phyloP scores from a whole-genome alignment of 2,888 invertebrate genomes.

The Mystacides longicornis region DNA sequence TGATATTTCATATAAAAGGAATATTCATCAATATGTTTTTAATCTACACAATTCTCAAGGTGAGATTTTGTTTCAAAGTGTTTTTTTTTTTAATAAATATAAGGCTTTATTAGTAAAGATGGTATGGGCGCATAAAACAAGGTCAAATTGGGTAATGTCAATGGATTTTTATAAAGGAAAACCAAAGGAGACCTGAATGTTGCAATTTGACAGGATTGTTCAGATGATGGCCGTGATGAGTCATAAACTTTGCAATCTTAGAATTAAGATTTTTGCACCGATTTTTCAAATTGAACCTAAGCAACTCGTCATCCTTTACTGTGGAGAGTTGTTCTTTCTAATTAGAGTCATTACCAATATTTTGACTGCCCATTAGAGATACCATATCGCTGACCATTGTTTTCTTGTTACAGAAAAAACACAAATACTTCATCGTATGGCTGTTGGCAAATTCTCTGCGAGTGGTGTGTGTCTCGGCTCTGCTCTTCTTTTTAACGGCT shows the following conservation, averaged over 20 bases:
- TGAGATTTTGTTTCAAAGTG: background rate
- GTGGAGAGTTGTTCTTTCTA: no score
- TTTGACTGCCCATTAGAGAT: background rate
- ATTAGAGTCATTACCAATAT: no score
- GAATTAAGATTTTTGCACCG: background rate
- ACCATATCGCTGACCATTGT: background rate
- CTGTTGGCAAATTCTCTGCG: background rate
- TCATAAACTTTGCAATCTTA: background rate
- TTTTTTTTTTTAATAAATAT: background rate
- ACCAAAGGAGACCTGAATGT: background rate
- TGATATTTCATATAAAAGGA: background rate
- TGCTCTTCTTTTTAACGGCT: background rate
- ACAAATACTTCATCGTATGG: background rate
- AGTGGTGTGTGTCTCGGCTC: background rate
- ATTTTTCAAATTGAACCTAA: background rate
- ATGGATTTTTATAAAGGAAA: background rate
- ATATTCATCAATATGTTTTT: background rate
- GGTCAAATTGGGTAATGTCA: background rate
- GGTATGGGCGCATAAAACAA: background rate
- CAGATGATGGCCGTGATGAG: no score
- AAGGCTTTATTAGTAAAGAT: no score
- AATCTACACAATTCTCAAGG: background rate
- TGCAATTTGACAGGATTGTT: background rate
- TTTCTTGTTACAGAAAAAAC: background rate
- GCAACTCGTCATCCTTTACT: no score